These are phyloP conservation scores for Meteorus sp. DNA, from an alignment of 1,140 invertebrate genomes.

Conservation along the genomic window DNA sequence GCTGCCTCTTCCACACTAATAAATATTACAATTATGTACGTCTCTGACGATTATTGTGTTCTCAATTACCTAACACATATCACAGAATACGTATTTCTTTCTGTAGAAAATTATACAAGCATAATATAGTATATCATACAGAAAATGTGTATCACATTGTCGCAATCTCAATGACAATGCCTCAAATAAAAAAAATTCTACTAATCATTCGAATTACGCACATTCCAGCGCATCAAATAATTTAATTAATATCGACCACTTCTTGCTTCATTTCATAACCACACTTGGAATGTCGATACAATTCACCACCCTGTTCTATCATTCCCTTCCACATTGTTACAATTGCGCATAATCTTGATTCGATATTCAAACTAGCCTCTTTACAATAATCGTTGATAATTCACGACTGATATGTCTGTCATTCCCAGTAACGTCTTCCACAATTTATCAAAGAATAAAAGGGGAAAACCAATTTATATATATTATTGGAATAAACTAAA, in stretches of 20 bases:
- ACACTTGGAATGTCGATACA: conserved; percentile 21
- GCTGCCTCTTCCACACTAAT: conserved; percentile 28
- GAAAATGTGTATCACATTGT: not conserved
- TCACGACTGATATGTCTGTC: too few relatives aligned
- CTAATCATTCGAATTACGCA: too few relatives aligned
- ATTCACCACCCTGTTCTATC: conserved; percentile 21
- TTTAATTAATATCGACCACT: not conserved
- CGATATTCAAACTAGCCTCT: conserved; percentile 4
- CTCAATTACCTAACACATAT: conserved; percentile 55
- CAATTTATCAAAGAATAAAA: too few relatives aligned
- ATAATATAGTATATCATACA: conserved; percentile 32
- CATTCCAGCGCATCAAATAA: not conserved
- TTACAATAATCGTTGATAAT: conserved; percentile 4
- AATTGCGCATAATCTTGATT: too few relatives aligned
- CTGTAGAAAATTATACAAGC: conserved; percentile 35
- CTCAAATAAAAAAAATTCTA: not conserved
- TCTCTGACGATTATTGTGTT: conserved; percentile 39
- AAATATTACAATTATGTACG: conserved; percentile 40
- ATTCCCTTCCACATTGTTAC: too few relatives aligned
- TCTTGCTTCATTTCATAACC: not conserved
- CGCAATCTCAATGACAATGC: too few relatives aligned
- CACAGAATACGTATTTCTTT: conserved; percentile 54
- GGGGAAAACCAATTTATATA: too few relatives aligned
- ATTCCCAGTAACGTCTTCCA: not conserved
- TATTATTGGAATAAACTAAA: too few relatives aligned